Evolutionary conservation across 2,888 invertebrate genomes (phyloP), one percentile per base, ranked within the genome.

Genomic region (Meiosimyza decipiens): DNA sequence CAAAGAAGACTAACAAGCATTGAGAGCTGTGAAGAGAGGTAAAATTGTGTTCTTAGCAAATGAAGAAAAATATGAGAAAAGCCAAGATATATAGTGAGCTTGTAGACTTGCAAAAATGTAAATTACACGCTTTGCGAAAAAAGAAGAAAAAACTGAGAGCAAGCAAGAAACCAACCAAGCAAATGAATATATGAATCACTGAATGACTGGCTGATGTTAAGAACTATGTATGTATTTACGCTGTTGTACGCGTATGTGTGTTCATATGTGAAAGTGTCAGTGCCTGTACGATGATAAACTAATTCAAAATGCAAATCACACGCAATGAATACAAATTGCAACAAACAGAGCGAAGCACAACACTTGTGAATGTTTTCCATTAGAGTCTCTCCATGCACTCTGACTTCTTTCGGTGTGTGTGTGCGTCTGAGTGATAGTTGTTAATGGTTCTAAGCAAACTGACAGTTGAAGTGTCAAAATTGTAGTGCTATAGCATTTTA

Each of bases 221-320:
- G 50, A 47, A 22, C 16, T 49, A 18, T 16, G 33, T 16, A 54
- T 33, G 40, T n/a, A 15, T 54, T 16, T 40, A 9, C 51, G 16
- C 15, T 50, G 59, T 49, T 71, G 51, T 40, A 16, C 64, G 63
- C 40, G 18, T 6, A 47, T 40, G 22, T 16, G 28, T 22, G n/a
- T 40, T 3, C 15, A 16, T 50, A 49, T 28, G 51, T 72, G 50
- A 69, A 59, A 40, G 54, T 71, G 55, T n/a, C 16, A 16, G 15
- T 49, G n/a, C 40, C 40, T 9, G 40, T 47, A 15, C 22, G n/a
- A 57, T 64, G 65, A 63, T 66, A 64, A 62, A 67, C 72, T 71
- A 72, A 75, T 75, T 72, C 67, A 63, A 69, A 71, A 73, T 75
- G 73, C 73, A 72, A 75, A 75, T 73, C 72, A 68, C 72, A 70